A percentile compares a stretch with the other conserved stretches of the same genome.
Conservation (phyloP, 2,888 invertebrate genomes). For the Plemyria rubiginata region DNA sequence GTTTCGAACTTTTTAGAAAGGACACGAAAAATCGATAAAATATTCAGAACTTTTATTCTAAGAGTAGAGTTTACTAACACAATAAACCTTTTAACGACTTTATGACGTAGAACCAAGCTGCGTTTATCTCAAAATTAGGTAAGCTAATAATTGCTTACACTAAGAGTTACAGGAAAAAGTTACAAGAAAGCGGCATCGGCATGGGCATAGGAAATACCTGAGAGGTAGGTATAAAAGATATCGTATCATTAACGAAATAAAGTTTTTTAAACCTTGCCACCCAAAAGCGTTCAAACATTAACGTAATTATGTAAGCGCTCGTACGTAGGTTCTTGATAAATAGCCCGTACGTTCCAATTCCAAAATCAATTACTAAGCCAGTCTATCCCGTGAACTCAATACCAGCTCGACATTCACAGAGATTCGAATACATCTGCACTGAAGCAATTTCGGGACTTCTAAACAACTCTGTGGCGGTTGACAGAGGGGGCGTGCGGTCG, state of each 20-base stretch:
- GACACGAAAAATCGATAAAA: slow-evolving; percentile 36
- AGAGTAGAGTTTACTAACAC: not conserved
- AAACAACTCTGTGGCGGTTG: slow-evolving; percentile 77
- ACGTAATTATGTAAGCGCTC: too few species aligned
- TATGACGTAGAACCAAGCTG: too few species aligned
- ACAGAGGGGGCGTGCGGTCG: slow-evolving; percentile 82
- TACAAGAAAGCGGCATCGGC: too few species aligned
- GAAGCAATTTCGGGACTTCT: slow-evolving; percentile 62
- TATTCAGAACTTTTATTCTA: not conserved
- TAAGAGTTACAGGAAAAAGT: too few species aligned
- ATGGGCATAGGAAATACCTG: too few species aligned
- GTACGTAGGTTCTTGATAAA: not conserved
- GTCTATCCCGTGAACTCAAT: slow-evolving; percentile 24
- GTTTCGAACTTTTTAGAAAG: slow-evolving; percentile 56
- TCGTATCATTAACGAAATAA: not conserved
- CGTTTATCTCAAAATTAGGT: too few species aligned
- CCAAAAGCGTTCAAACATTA: not conserved
- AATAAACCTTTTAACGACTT: not conserved
- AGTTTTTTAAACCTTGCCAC: too few species aligned
- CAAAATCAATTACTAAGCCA: slow-evolving; percentile 19
- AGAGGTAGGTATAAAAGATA: not conserved
- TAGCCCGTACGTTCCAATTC: slow-evolving; percentile 7
- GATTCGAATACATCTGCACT: slow-evolving; percentile 50
- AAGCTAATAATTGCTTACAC: too few species aligned
- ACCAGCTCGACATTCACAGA: slow-evolving; percentile 40